These are phyloP conservation scores for Macaca nemestrina DNA, from an alignment of 2,113 vertebrate species.

Conservation along the genomic window DNA sequence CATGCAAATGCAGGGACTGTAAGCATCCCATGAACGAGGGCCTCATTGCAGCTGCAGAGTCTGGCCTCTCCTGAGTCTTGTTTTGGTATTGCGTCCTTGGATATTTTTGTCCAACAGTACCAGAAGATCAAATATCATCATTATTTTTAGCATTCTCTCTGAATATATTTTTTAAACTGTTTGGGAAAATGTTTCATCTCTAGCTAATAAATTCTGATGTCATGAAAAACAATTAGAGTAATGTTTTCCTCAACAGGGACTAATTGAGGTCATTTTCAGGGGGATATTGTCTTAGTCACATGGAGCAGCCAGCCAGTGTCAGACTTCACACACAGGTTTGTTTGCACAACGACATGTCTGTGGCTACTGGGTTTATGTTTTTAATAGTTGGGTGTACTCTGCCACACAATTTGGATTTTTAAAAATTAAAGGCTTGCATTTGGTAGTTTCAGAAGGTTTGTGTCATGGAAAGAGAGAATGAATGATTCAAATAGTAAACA, in stretches of 20 bases:
- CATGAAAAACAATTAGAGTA: background rate
- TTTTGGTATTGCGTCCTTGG: background rate
- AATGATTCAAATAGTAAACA: constrained; percentile 53
- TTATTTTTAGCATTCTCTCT: background rate
- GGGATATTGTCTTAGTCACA: background rate
- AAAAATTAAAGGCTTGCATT: constrained; percentile 66
- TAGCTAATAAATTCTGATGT: constrained; percentile 5
- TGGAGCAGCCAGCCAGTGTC: background rate
- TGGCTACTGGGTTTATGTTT: constrained; percentile 62
- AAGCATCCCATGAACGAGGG: rapidly evolving
- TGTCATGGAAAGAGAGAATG: constrained; percentile 63
- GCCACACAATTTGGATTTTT: constrained; percentile 45
- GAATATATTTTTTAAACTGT: background rate
- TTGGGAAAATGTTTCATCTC: background rate
- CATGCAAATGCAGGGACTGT: background rate
- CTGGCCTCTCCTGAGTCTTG: background rate
- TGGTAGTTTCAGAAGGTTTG: constrained; percentile 40
- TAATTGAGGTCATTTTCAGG: background rate
- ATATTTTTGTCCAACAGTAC: background rate
- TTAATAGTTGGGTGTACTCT: constrained; percentile 55
- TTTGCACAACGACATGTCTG: constrained; percentile 37
- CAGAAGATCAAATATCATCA: background rate
- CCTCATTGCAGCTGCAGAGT: background rate
- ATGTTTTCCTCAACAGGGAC: background rate
- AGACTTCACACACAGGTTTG: constrained; percentile 38